Base-by-base conservation (phyloP, 2,113 vertebrate genomes). In the Lepidothrix coronata region DNA sequence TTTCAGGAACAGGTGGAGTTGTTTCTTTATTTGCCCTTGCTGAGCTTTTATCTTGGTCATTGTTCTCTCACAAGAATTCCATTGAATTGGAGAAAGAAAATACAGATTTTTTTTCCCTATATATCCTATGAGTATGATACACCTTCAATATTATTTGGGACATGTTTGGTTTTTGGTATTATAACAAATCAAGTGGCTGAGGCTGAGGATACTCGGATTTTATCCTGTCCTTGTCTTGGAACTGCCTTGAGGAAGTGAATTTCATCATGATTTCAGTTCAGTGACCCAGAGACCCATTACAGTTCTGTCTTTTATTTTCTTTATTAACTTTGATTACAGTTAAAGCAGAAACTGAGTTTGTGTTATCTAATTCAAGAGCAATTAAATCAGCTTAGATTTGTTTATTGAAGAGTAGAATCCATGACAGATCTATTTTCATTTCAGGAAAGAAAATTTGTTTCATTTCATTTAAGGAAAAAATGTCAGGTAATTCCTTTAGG, bases 1-100 rank as follows among this genome's bases (percentile, higher is more conserved):
- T 91, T 87, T 78, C 80, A 67, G 77, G 61, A 85, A 91, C 88
- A 92, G 61, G 49, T 82, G 80, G 86, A 92, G 70, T 84, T 89
- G n/a, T 84, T 89, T 88, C 65, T 94, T 89, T 95, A 78, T 94
- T 94, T 91, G 73, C 87, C 70, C 94, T 93, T 91, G 37, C 54
- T 85, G 62, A 76, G 80, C 70, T 97, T 94, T 94, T 92, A 76
- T 92, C 54, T 94, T 94, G 58, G 70, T 89, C 86, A 87, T 54
- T 96, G 31, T 46, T 76, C 21, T 84, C 92, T 78, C 83, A 61
- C 65, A 85, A 84, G 83, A 73, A 81, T 91, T 84, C 41, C 62
- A 82, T 73, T 75, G 70, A 76, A 73, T 9, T 82, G 62, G 65
- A 89, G 78, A 87, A 84, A 86, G 43, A 93, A 83, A 88, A 78